A percentile compares a stretch with the other conserved stretches of the same genome.
Evolutionary conservation across 2,888 invertebrate species (phyloP).

Genomic region (Cephus sareptanus): DNA sequence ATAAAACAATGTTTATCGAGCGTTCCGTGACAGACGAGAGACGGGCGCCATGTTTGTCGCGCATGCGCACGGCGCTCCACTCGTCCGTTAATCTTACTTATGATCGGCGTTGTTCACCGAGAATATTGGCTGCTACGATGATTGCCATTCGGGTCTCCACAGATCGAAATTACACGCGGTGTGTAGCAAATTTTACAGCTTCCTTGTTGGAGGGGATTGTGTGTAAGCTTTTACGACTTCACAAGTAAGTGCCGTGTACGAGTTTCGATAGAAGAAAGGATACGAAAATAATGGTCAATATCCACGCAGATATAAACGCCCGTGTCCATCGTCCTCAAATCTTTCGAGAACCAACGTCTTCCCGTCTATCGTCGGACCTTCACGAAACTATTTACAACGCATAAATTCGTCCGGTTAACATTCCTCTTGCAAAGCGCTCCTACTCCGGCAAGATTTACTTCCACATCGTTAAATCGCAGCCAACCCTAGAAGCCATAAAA

Average conservation of each 20-base stretch:
- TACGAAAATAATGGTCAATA: background rate
- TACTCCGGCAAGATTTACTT: background rate
- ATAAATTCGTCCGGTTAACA: background rate
- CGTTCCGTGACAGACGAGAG: background rate
- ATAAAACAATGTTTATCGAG: background rate
- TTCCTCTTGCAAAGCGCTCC: background rate
- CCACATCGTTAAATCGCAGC: background rate
- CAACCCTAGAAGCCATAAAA: background rate
- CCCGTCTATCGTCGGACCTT: background rate
- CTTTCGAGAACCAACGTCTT: background rate
- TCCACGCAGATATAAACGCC: background rate
- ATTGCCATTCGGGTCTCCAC: too few species aligned
- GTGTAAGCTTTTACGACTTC: background rate
- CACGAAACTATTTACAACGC: background rate
- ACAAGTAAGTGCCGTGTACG: background rate
- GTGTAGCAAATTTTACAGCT: background rate
- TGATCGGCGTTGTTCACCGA: background rate
- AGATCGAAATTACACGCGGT: background rate
- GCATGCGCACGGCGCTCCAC: background rate
- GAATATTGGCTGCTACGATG: background rate
- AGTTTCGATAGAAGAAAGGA: background rate
- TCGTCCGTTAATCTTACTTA: background rate
- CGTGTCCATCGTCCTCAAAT: background rate
- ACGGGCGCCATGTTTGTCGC: background rate
- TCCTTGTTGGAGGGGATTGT: background rate